Evolutionary conservation across 2,113 vertebrate species (phyloP).

Genomic region (Ornithorhynchus anatinus): DNA sequence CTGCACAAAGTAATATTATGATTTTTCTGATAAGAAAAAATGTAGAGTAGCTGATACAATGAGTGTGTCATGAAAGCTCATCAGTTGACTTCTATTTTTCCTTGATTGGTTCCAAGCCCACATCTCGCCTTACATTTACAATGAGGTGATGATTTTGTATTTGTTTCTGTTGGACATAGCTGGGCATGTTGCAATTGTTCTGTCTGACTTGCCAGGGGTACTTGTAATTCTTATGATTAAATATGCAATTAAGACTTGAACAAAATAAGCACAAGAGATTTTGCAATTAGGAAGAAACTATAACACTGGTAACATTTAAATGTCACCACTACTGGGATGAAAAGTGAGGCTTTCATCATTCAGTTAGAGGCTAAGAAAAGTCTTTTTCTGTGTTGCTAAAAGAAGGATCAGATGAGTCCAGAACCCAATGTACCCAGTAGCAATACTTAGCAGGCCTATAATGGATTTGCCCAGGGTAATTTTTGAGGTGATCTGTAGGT

Average conservation of each 20-base stretch:
- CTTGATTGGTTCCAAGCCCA: neutral
- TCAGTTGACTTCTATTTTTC: neutral
- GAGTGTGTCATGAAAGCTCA: too few relatives aligned
- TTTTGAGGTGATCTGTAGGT: conserved; percentile 16
- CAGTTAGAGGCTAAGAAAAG: neutral
- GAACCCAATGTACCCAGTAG: neutral
- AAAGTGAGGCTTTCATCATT: neutral
- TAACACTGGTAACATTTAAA: neutral
- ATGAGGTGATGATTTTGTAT: neutral
- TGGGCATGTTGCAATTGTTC: neutral
- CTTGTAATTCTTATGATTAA: conserved; percentile 43
- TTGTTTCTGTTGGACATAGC: neutral
- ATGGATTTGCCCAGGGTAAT: conserved; percentile 26
- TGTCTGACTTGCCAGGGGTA: neutral
- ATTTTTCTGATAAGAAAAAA: neutral
- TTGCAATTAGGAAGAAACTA: conserved; percentile 3
- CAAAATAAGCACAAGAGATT: conserved; percentile 18
- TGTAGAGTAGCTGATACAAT: neutral
- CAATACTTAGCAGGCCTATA: neutral
- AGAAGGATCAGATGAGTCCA: neutral
- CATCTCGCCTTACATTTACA: neutral
- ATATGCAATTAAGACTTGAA: conserved; percentile 44
- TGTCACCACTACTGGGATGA: neutral
- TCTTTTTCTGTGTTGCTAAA: neutral
- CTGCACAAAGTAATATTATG: neutral